phyloP scores from a whole-genome alignment of 2,113 vertebrate genomes.

The Laterallus jamaicensis region DNA sequence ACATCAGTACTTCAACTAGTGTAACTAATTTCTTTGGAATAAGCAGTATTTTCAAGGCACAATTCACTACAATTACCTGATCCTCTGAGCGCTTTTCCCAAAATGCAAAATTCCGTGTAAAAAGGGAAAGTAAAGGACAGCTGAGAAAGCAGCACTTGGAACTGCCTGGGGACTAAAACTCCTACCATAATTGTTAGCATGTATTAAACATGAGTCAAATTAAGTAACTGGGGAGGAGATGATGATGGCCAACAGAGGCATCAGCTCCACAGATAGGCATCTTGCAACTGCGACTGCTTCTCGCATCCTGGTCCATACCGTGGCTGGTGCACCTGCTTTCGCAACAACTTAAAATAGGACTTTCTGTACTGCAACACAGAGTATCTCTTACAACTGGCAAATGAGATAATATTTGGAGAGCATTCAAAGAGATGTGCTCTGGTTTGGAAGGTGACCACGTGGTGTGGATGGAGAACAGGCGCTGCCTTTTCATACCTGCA shows the following conservation, averaged over 20 bases:
- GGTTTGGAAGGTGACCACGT: neutral
- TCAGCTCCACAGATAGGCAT: neutral
- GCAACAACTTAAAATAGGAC: neutral
- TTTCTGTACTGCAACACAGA: neutral
- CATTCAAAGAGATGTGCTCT: neutral
- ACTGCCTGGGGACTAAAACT: neutral
- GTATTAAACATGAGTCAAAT: neutral
- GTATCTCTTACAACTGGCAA: neutral
- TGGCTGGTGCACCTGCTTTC: neutral
- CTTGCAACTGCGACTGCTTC: neutral
- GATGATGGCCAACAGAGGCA: neutral
- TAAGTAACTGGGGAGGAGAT: neutral
- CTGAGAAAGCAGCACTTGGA: neutral
- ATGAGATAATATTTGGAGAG: neutral
- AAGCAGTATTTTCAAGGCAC: neutral
- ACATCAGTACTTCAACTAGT: neutral
- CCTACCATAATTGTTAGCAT: neutral
- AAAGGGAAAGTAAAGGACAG: neutral
- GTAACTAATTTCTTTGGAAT: neutral
- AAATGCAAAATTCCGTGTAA: neutral
- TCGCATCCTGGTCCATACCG: neutral
- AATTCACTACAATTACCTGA: neutral
- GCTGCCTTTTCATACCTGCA: neutral
- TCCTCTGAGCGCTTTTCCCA: neutral
- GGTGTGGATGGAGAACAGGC: neutral